Evolutionary conservation across 2,888 invertebrate species (phyloP), one percentile per base, ranked within the genome.

Genomic region (Ormia ochracea): DNA sequence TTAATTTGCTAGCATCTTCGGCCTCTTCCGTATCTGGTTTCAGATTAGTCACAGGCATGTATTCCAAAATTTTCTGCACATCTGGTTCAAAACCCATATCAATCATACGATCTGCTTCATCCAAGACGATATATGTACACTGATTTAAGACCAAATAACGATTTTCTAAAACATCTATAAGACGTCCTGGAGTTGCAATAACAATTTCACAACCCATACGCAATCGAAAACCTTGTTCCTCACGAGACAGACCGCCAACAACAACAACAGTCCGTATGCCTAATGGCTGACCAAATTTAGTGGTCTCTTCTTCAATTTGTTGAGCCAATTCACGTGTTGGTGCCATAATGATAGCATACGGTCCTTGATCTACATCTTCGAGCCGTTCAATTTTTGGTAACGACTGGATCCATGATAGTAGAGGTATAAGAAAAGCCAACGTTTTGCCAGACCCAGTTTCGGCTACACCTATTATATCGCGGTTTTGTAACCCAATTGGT

Each of bases 21-120:
- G 99, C 99, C 84, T 98, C 99, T 84, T 99, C 99, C 0, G 95
- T 94, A 87, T 99, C 99, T 0, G 99, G 99, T 89, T 99, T 99
- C 75, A 97, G 92, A 90, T 99, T 99, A 0, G 98, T 94, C 0
- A 98, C 99, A 0, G 99, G 99, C 95, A 99, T 96, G 88, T 95
- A 98, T 86, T 98, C 98, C 33, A 99, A 91, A 89, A 99, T 99
- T 89, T 97, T 97, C 87, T 99, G 98, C 0, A 99, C 99, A 86
- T 96, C 96, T 45, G 98, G 97, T 89, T 99, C 99, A 88, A 99
- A 99, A 88, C 99, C 99, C 96, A 99, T 98, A 92, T 99, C 99
- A 90, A 99, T 98, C 99, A 99, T 99, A 87, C 98, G 94, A 91
- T 99, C 99, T 33, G 99, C 99, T 91, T 98, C 96, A 86, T 97